These are phyloP conservation scores for Ammodytes dubius DNA, from an alignment of 2,113 vertebrate genomes.

Conservation along the genomic window DNA sequence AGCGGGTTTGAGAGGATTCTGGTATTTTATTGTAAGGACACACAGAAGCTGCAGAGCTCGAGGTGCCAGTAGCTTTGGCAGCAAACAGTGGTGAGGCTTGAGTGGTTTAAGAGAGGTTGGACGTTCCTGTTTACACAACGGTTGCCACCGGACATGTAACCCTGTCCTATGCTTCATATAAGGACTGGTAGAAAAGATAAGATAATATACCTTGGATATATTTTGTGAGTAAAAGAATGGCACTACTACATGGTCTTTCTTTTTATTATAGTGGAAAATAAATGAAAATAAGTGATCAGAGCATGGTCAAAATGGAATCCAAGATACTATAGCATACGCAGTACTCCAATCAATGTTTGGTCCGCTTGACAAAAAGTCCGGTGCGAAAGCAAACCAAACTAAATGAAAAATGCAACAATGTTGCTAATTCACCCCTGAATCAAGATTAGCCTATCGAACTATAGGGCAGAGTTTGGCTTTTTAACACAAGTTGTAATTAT, in stretches of 20 bases:
- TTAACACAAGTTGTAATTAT: no score
- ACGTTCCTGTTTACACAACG: conserved; percentile 11
- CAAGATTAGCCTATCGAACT: no score
- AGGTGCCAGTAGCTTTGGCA: conserved; percentile 53
- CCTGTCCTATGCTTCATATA: conserved; percentile 5
- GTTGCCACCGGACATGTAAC: conserved; percentile 2
- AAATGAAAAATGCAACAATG: no score
- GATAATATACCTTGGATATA: background rate
- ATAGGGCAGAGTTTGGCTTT: no score
- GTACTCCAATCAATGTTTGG: no score
- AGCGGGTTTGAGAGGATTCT: conserved; percentile 37
- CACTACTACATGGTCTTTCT: background rate
- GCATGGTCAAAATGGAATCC: no score
- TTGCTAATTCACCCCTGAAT: no score
- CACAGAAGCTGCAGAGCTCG: conserved; percentile 42
- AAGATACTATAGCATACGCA: no score
- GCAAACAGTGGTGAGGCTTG: background rate
- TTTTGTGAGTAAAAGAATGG: background rate
- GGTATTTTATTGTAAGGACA: conserved; percentile 56
- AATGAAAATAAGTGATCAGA: no score
- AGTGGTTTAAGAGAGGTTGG: conserved; percentile 2
- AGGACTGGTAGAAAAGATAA: background rate
- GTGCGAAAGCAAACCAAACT: no score
- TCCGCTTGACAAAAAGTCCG: no score
- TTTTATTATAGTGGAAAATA: background rate